phyloP scores from a whole-genome alignment of 2,113 vertebrate genomes.

The Gopherus evgoodei region DNA sequence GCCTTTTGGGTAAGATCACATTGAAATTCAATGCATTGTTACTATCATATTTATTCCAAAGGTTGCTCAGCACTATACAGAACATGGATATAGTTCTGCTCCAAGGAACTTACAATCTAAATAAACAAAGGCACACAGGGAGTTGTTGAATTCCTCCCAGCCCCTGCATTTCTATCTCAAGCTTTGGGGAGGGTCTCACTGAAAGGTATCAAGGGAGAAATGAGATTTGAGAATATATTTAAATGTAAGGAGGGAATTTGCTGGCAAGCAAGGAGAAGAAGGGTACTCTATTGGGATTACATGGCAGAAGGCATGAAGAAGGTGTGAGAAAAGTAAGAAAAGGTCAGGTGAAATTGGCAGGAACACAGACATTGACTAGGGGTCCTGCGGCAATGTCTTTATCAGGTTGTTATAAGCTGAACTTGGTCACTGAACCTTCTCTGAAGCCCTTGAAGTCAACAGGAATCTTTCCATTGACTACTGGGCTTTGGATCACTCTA shows the following conservation, averaged over 20 bases:
- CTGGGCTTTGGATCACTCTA: not conserved
- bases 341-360: constrained; percentile 9
- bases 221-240: not conserved
- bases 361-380: not conserved
- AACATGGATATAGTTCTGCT: not conserved
- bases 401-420: not conserved
- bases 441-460: not conserved
- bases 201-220: not conserved
- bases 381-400: not conserved
- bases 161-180: not conserved
- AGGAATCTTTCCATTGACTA: not conserved
- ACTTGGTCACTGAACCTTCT: not conserved
- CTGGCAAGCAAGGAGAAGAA: not conserved
- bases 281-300: not conserved
- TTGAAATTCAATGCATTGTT: not conserved
- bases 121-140: accelerated
- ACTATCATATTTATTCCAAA: not conserved
- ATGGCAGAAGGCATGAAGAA: not conserved
- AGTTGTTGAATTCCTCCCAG: not conserved
- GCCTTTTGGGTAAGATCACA: not conserved
- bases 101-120: not conserved
- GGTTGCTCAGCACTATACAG: not conserved
- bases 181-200: not conserved
- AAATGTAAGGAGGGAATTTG: not conserved
- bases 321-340: not conserved